Conservation (phyloP, 2,113 vertebrate genomes). For the Tinamus guttatus region DNA sequence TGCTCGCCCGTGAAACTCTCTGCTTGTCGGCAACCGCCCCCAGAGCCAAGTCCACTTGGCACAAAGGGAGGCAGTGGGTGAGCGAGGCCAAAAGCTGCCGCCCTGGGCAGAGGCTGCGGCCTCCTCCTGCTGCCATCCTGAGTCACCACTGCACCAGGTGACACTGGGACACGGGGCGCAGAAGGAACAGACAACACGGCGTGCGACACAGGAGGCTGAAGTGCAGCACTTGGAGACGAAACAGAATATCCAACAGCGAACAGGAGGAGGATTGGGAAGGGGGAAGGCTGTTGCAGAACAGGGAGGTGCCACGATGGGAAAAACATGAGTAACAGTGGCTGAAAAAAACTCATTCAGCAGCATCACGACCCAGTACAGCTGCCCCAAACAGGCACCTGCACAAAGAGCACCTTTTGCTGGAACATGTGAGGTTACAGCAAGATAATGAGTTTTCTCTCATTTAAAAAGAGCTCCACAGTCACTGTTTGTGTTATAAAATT, state of each 20-base stretch:
- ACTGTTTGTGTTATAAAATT: neutral
- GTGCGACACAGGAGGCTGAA: neutral
- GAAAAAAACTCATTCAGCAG: neutral
- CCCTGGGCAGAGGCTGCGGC: neutral
- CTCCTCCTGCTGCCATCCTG: neutral
- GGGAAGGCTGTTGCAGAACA: neutral
- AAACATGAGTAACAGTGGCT: neutral
- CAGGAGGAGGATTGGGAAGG: neutral
- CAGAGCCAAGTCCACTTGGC: accelerated
- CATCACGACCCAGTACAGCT: neutral
- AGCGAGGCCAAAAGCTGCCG: neutral
- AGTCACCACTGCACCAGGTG: neutral
- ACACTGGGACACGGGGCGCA: neutral
- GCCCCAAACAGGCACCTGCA: neutral
- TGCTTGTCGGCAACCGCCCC: accelerated
- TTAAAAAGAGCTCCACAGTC: neutral
- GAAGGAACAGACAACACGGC: neutral
- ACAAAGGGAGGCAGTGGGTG: neutral
- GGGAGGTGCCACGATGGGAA: neutral
- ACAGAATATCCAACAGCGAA: neutral
- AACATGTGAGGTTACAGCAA: neutral
- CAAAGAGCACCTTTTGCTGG: neutral
- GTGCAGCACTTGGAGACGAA: neutral
- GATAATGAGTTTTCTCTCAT: neutral
- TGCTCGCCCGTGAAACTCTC: accelerated